A percentile compares a stretch with the other conserved stretches of the same genome.
Evolutionary conservation across 2,113 vertebrate genomes (phyloP).

Genomic region (Excalfactoria chinensis): DNA sequence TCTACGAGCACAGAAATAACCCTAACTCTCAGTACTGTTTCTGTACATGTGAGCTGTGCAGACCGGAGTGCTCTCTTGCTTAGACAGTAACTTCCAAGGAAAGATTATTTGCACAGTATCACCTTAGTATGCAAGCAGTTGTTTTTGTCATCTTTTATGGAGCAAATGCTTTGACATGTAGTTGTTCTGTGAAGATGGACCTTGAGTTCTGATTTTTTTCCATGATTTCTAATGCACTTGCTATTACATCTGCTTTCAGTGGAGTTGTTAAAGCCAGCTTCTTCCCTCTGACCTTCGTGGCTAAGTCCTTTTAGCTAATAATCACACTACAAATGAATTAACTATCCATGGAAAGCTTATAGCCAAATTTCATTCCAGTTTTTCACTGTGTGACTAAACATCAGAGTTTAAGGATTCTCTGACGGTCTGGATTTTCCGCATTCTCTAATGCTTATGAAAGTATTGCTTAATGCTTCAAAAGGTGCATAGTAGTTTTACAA

Average conservation of each 20-base stretch:
- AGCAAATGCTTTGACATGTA: background rate
- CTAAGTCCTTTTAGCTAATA: background rate
- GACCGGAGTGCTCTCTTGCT: background rate
- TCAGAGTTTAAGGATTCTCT: background rate
- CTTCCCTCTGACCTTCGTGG: slow-evolving; percentile 31
- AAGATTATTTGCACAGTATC: background rate
- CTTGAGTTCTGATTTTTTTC: background rate
- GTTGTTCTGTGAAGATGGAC: background rate
- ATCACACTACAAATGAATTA: slow-evolving; percentile 31
- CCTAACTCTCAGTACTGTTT: fast-evolving
- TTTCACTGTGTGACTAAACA: background rate
- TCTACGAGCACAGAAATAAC: background rate
- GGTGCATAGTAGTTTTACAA: background rate
- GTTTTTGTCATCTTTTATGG: background rate
- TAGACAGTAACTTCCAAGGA: background rate
- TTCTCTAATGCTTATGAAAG: background rate
- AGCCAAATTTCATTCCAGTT: background rate
- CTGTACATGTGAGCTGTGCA: background rate
- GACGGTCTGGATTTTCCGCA: background rate
- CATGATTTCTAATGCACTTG: background rate
- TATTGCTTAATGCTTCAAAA: background rate
- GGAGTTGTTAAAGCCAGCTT: background rate
- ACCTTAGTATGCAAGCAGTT: background rate
- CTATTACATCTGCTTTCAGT: background rate
- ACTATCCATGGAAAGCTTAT: slow-evolving; percentile 9